Evolutionary conservation across 2,113 vertebrate species (phyloP).

Genomic region (Neotoma lepida): DNA sequence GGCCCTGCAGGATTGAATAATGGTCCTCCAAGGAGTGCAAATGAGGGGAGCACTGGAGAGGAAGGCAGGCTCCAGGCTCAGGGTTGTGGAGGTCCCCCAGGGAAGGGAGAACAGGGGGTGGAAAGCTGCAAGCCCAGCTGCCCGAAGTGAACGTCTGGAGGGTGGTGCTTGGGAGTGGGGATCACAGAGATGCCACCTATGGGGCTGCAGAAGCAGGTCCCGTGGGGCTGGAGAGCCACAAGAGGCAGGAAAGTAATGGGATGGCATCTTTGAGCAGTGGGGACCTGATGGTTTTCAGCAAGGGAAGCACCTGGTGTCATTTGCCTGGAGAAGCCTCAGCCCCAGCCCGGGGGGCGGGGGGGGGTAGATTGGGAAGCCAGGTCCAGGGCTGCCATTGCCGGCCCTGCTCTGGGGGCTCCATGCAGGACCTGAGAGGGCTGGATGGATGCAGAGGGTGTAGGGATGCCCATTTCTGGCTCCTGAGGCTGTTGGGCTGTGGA

Average conservation of each 20-base stretch:
- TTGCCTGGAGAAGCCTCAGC: neutral
- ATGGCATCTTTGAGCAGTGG: neutral
- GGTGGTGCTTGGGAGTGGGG: fast-evolving
- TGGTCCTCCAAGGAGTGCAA: neutral
- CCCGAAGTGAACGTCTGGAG: neutral
- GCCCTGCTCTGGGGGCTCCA: neutral
- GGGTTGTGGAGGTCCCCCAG: neutral
- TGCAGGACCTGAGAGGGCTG: neutral
- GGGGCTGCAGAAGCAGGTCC: neutral
- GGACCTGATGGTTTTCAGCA: neutral
- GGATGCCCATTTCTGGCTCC: neutral
- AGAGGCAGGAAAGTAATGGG: neutral
- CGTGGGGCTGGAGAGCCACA: neutral
- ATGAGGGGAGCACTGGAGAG: neutral
- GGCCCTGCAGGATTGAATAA: neutral
- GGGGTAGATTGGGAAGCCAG: neutral
- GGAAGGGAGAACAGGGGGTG: neutral
- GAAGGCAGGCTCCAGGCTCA: neutral
- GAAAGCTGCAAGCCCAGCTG: neutral
- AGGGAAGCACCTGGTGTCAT: neutral
- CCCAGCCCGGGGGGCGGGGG: neutral
- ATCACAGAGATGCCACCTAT: fast-evolving
- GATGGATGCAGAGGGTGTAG: fast-evolving
- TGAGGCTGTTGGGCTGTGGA: neutral
- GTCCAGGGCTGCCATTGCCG: neutral